Evolutionary conservation across 2,888 invertebrate species (phyloP).

Genomic region (Heliconius cydno): DNA sequence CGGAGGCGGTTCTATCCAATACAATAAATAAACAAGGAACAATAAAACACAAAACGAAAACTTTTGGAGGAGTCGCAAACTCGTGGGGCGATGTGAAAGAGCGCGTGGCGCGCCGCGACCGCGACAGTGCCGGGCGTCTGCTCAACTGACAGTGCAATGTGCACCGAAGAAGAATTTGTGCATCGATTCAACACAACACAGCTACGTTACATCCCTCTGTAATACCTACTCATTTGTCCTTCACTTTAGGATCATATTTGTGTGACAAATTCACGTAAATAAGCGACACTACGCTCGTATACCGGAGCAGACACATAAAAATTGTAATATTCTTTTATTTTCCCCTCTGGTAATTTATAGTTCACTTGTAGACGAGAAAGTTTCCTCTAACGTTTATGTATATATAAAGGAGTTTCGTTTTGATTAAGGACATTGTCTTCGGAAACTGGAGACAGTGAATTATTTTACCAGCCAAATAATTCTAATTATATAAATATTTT

Average conservation of each 20-base stretch:
- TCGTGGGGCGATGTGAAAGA: conserved; percentile 41
- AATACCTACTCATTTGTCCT: conserved; percentile 37
- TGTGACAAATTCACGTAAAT: conserved; percentile 35
- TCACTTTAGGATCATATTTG: conserved; percentile 38
- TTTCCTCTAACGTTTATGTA: conserved; percentile 21
- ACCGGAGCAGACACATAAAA: conserved; percentile 52
- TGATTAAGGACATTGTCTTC: conserved; percentile 7
- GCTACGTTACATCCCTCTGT: conserved; percentile 29
- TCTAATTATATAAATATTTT: background rate
- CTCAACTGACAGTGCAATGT: conserved; percentile 50
- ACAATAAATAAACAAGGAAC: conserved; percentile 41
- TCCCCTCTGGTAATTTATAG: conserved; percentile 44
- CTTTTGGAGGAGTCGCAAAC: conserved; percentile 42
- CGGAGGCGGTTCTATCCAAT: conserved; percentile 42
- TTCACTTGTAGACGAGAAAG: conserved; percentile 37
- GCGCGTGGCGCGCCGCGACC: conserved; percentile 50
- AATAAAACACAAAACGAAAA: conserved; percentile 41
- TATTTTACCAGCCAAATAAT: background rate
- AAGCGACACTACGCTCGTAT: conserved; percentile 34
- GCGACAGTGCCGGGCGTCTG: conserved; percentile 43
- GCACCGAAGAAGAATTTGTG: conserved; percentile 45
- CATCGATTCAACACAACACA: conserved; percentile 45
- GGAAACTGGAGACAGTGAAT: background rate
- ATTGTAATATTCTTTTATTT: conserved; percentile 48
- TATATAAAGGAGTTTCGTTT: conserved; percentile 7